These are phyloP conservation scores for Patella depressa DNA, from an alignment of 2,888 invertebrate genomes.

Conservation along the genomic window DNA sequence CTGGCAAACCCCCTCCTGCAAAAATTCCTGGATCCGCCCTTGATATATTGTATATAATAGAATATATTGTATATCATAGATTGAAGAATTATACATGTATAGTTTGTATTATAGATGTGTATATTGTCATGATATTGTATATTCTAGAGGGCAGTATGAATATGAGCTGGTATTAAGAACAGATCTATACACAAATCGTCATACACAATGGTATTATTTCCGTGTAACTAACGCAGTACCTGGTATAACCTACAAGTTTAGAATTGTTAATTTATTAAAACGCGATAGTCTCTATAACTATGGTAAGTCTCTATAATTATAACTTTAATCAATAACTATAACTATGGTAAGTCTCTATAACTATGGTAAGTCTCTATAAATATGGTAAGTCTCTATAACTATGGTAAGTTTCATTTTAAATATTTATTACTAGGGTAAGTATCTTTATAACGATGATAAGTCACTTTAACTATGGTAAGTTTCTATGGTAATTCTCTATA, in stretches of 20 bases:
- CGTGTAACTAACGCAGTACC: slow-evolving; percentile 64
- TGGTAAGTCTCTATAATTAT: slow-evolving; percentile 58
- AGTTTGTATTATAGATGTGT: not conserved
- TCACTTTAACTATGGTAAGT: too few relatives aligned
- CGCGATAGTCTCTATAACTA: slow-evolving; percentile 68
- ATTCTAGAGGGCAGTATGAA: slow-evolving; percentile 69
- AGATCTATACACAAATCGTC: slow-evolving; percentile 70
- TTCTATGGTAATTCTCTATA: too few relatives aligned
- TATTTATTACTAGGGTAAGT: too few relatives aligned
- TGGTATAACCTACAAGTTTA: slow-evolving; percentile 66
- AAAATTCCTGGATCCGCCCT: too few relatives aligned
- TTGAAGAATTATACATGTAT: not conserved
- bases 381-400: too few relatives aligned
- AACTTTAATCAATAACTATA: too few relatives aligned
- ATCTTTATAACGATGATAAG: too few relatives aligned
- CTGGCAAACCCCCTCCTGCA: too few relatives aligned
- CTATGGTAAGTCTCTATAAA: too few relatives aligned
- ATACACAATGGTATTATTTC: slow-evolving; percentile 72
- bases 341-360: too few relatives aligned
- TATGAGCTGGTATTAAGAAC: slow-evolving; percentile 70
- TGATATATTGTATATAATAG: not conserved
- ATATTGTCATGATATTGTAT: slow-evolving; percentile 10
- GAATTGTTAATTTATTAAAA: slow-evolving; percentile 70
- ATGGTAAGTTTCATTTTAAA: too few relatives aligned
- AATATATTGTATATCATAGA: not conserved